Evolutionary conservation across 23 tunicate species (phyloP).

Genomic region (Ascidia mentula): DNA sequence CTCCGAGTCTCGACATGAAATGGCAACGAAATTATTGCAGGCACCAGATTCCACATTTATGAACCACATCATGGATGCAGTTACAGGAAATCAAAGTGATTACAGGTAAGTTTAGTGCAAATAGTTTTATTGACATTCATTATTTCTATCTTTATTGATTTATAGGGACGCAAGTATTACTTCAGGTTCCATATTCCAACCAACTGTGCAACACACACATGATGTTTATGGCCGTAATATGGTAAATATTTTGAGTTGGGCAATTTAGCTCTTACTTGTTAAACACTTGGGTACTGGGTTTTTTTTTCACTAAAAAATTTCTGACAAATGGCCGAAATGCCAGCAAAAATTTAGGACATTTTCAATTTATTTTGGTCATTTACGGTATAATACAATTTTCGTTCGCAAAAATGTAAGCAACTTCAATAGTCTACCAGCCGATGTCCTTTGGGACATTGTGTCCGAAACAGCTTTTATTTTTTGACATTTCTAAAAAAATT

Average conservation of each 20-base stretch:
- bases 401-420: too few species aligned
- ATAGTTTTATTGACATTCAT: not conserved
- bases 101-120: constrained; percentile 14
- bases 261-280: too few species aligned
- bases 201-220: not conserved
- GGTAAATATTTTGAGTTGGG: too few species aligned
- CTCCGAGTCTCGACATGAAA: constrained; percentile 41
- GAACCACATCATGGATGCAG: constrained; percentile 54
- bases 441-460: too few species aligned
- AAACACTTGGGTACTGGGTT: not conserved
- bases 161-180: not conserved
- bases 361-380: too few species aligned
- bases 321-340: too few species aligned
- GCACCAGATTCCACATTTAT: constrained; percentile 49
- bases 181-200: not conserved
- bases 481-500: too few species aligned
- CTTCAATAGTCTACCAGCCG: too few species aligned
- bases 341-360: too few species aligned
- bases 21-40: constrained; percentile 32
- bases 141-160: too few species aligned
- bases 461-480: too few species aligned
- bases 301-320: not conserved
- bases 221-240: not conserved
- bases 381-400: too few species aligned
- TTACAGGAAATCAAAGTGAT: constrained; percentile 26